These are phyloP conservation scores for Syngnathus rostellatus DNA, from an alignment of 2,797 vertebrate species.

Conservation along the genomic window DNA sequence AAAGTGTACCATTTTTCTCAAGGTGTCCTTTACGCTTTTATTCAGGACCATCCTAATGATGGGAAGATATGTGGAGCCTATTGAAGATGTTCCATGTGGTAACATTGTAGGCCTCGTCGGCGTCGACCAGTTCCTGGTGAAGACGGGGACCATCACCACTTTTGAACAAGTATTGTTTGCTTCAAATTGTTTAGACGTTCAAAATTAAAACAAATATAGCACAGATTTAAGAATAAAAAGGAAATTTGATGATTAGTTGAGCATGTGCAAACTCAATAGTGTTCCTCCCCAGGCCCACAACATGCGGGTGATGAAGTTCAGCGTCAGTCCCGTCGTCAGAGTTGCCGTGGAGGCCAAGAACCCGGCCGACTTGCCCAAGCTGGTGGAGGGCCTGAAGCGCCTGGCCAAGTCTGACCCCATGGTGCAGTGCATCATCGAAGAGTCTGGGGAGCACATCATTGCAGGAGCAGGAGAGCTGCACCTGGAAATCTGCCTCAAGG, in stretches of 20 bases:
- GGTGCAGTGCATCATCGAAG: constrained; percentile 97
- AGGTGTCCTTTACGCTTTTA: background rate
- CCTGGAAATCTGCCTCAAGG: constrained; percentile 93
- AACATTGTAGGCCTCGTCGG: constrained; percentile 93
- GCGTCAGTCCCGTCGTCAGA: constrained; percentile 87
- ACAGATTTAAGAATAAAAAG: too few relatives aligned
- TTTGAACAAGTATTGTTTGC: constrained; percentile 63
- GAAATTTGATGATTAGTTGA: too few relatives aligned
- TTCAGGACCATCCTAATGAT: constrained; percentile 92
- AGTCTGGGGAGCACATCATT: constrained; percentile 92
- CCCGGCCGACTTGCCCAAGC: constrained; percentile 87
- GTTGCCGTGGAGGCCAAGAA: constrained; percentile 94
- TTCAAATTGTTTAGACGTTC: background rate
- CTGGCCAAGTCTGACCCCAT: constrained; percentile 94
- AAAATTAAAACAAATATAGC: too few relatives aligned
- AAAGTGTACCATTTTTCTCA: constrained; percentile 2
- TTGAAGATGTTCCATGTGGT: constrained; percentile 90
- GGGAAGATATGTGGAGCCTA: constrained; percentile 89
- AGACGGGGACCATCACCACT: constrained; percentile 93
- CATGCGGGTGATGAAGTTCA: constrained; percentile 97
- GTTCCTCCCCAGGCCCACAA: constrained; percentile 75
- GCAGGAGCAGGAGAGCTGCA: constrained; percentile 90
- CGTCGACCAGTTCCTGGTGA: constrained; percentile 88
- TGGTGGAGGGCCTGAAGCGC: constrained; percentile 91
- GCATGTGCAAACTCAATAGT: background rate